Base-by-base conservation (phyloP, 2,888 invertebrate species). In the Itoplectis maculator region DNA sequence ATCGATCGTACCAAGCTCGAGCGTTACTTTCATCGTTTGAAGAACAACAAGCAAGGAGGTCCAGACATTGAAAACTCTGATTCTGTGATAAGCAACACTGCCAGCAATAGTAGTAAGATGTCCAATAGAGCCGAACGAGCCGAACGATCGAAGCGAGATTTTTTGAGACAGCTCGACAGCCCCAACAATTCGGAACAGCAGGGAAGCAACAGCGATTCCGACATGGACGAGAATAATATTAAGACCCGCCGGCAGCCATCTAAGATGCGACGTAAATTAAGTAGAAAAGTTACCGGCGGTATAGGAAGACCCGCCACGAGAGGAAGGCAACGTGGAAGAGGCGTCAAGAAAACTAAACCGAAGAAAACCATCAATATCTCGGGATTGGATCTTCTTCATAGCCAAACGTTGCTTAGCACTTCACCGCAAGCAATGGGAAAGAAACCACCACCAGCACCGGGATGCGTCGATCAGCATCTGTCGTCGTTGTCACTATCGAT, bases 1-100 rank as follows among this genome's bases (percentile, higher is more conserved):
- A 99, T 99, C 92, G 99, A 99, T 95, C 96, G 99, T 93, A 98
- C 98, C 88, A 98, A 98, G 94, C 94, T 98, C 94, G 99, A 99
- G 95, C 96, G 98, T 93, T 99, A 99, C 94, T 99, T 99, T 94
- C 97, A 97, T 94, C 96, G 97, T 93, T 95, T 98, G 94, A 98
- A 98, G 94, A 98, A 97, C 85, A 92, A 92, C 82, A 91, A 92
- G 78, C 90, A 92, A 80, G 92, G 92, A 73, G 90, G 88, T 42
- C 84, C 85, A 49, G 92, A 92, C 79, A 84, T 85, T 74, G 92
- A 92, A 86, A 91, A 92, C 83, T 90, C 90, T 86, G 92, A 92
- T 90, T 92, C 92, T 92, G 92, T 92, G 92, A 92, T 92, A 92
- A 92, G 87, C 82, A 92, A 91, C 90, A 92, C 93, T 92, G 92